Evolutionary conservation across 2,888 invertebrate genomes (phyloP).

Genomic region (Dicroscelio sp.): DNA sequence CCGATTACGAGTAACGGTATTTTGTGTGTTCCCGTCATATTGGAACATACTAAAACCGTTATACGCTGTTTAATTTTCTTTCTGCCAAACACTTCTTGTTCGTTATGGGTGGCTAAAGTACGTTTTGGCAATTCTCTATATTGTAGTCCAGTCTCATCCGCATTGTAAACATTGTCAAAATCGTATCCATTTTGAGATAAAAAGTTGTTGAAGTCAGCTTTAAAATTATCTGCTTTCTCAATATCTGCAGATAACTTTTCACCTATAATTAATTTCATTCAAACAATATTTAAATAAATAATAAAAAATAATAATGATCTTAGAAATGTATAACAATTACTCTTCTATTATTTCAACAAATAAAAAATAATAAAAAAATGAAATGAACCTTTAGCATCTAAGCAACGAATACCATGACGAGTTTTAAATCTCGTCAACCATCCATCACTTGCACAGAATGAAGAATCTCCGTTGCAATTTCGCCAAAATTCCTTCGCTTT

Average conservation of each 20-base stretch:
- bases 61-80: background rate
- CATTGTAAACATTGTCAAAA: conserved; percentile 75
- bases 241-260: background rate
- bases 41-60: conserved; percentile 77
- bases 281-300: no score
- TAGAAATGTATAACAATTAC: no score
- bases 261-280: background rate
- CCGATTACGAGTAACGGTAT: conserved; percentile 14
- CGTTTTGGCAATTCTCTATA: conserved; percentile 80
- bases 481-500: background rate
- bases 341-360: no score
- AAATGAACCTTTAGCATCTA: background rate
- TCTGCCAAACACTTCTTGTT: conserved; percentile 74
- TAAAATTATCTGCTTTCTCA: background rate
- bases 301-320: no score
- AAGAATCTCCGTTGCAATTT: background rate
- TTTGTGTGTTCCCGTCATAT: conserved; percentile 75
- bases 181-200: background rate
- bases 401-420: background rate
- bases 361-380: background rate
- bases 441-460: background rate
- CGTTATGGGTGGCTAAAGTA: conserved; percentile 70
- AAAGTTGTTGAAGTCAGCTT: background rate
- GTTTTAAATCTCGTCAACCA: background rate
- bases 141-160: conserved; percentile 82